Conservation (phyloP, 2,113 vertebrate genomes). For the Neomonachus schauinslandi region DNA sequence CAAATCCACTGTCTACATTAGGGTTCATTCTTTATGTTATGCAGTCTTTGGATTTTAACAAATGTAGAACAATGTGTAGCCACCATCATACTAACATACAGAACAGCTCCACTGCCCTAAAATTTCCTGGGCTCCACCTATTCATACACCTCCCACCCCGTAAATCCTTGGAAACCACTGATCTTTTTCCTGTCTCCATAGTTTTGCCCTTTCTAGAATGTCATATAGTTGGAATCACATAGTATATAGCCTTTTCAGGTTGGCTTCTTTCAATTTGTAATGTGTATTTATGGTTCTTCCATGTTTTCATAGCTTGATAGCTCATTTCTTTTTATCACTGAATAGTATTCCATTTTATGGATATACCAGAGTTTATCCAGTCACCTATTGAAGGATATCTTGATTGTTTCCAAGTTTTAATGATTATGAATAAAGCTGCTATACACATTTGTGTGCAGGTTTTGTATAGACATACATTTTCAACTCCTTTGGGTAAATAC, state of each 20-base stretch:
- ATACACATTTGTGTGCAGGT: not conserved
- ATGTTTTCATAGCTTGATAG: not conserved
- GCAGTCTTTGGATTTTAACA: not conserved
- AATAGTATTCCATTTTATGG: not conserved
- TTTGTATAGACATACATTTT: slow-evolving; percentile 2
- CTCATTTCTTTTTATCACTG: slow-evolving; percentile 3
- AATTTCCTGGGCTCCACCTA: not conserved
- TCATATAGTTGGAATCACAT: not conserved
- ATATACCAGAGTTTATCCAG: not conserved
- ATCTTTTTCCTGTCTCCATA: not conserved
- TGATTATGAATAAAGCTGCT: not conserved
- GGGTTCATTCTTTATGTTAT: not conserved
- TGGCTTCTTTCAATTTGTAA: not conserved
- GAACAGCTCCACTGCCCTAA: not conserved
- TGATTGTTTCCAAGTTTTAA: not conserved
- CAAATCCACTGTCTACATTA: not conserved
- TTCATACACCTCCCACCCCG: not conserved
- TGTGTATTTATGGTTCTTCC: not conserved
- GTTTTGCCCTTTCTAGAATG: not conserved
- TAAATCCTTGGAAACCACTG: not conserved
- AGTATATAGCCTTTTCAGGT: not conserved
- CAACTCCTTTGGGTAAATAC: not conserved
- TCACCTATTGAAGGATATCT: not conserved
- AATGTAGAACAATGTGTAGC: not conserved
- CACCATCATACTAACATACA: not conserved